These are phyloP conservation scores for Scaptomyza graminum DNA, from an alignment of 1,140 invertebrate species.

Conservation along the genomic window DNA sequence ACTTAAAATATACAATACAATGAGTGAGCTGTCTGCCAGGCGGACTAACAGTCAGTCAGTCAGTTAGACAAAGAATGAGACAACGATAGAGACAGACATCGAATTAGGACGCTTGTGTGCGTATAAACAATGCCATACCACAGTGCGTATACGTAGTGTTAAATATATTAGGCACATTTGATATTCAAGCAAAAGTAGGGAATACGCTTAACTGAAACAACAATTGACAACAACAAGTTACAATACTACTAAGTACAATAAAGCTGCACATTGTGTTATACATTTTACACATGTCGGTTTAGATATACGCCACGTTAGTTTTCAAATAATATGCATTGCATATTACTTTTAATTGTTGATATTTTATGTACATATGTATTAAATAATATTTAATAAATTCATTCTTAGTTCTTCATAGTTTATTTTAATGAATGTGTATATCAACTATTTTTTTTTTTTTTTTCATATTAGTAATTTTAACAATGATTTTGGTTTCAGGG, in stretches of 20 bases:
- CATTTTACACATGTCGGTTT: too few relatives aligned
- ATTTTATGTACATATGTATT: too few relatives aligned
- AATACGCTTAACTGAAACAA: slow-evolving; percentile 35
- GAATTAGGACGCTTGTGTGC: slow-evolving; percentile 7
- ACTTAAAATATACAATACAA: slow-evolving; percentile 48
- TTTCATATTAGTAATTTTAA: too few relatives aligned
- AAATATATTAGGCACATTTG: slow-evolving; percentile 27
- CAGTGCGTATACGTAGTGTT: slow-evolving; percentile 49
- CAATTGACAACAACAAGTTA: slow-evolving; percentile 8
- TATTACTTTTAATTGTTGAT: too few relatives aligned
- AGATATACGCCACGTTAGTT: too few relatives aligned
- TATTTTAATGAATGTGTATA: too few relatives aligned
- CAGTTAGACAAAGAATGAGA: neutral
- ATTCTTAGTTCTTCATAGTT: too few relatives aligned
- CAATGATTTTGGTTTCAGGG: too few relatives aligned
- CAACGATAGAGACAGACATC: slow-evolving; percentile 7
- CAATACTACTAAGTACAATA: slow-evolving; percentile 14
- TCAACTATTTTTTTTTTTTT: too few relatives aligned
- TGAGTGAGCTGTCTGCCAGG: neutral
- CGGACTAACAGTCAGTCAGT: neutral
- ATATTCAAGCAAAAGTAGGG: slow-evolving; percentile 38
- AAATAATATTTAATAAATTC: too few relatives aligned
- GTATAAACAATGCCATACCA: slow-evolving; percentile 18
- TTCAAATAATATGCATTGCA: too few relatives aligned
- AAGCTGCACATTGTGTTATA: slow-evolving; percentile 13